phyloP scores from a whole-genome alignment of 2,797 vertebrate species.

The Xiphophorus birchmanni region DNA sequence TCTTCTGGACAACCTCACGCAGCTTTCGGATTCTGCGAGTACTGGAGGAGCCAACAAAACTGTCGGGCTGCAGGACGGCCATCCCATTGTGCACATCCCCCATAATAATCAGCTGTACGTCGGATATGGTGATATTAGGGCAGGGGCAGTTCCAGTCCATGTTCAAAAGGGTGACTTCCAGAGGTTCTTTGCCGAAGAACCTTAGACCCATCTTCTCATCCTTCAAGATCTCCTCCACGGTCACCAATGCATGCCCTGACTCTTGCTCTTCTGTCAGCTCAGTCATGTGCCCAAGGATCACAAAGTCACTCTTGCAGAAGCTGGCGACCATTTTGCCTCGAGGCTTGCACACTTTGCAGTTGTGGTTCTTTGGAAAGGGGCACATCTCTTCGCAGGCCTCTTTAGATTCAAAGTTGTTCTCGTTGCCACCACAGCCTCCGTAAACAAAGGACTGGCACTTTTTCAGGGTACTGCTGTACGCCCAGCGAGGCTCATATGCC shows the following conservation, averaged over 20 bases:
- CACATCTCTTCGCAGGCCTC: constrained; percentile 95
- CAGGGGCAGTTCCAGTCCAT: constrained; percentile 98
- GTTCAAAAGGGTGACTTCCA: constrained; percentile 94
- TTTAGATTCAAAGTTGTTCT: constrained; percentile 96
- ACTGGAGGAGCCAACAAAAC: constrained; percentile 90
- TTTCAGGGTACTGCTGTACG: constrained; percentile 87
- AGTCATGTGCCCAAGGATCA: constrained; percentile 90
- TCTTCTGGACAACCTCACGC: constrained; percentile 91
- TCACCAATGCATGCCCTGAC: constrained; percentile 91
- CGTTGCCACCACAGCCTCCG: constrained; percentile 92
- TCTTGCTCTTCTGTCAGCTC: constrained; percentile 94
- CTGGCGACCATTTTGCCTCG: constrained; percentile 94
- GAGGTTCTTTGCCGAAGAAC: constrained; percentile 91
- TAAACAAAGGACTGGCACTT: constrained; percentile 96
- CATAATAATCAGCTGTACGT: constrained; percentile 94
- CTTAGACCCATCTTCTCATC: constrained; percentile 98
- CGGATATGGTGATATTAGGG: constrained; percentile 89
- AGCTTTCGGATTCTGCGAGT: constrained; percentile 90
- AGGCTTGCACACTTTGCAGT: constrained; percentile 91
- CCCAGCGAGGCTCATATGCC: constrained; percentile 93
- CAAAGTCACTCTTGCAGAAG: constrained; percentile 96
- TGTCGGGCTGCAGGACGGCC: constrained; percentile 93
- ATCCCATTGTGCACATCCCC: constrained; percentile 95
- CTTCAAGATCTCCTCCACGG: constrained; percentile 94
- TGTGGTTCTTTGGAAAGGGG: constrained; percentile 89